Percentiles rank a stretch among this genome's conserved stretches.
phyloP scores from a whole-genome alignment of 2,888 invertebrate genomes.

The Dastarcus helophoroides region DNA sequence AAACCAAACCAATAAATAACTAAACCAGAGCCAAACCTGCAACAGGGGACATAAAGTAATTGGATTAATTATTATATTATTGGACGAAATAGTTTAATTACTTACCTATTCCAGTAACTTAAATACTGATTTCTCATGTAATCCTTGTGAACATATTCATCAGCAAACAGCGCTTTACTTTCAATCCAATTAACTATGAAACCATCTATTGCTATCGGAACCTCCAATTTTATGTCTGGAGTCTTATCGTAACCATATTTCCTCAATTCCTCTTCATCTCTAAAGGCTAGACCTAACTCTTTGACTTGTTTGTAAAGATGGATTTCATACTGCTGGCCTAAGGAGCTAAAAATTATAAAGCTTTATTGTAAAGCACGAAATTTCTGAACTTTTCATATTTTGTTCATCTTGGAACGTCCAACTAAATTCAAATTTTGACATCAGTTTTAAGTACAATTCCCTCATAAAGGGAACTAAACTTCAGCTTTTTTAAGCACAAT shows the following conservation, averaged over 20 bases:
- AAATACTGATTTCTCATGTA: slow-evolving; percentile 76
- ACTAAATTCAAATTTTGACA: too few species aligned
- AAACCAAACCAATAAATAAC: slow-evolving; percentile 96
- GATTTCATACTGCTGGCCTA: slow-evolving; percentile 80
- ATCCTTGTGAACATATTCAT: slow-evolving; percentile 64
- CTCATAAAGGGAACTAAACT: too few species aligned
- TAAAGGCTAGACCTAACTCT: slow-evolving; percentile 48
- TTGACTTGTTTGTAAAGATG: slow-evolving; percentile 53
- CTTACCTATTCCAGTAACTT: slow-evolving; percentile 75
- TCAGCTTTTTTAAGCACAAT: too few species aligned
- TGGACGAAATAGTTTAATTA: too few species aligned
- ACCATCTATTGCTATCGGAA: slow-evolving; percentile 78
- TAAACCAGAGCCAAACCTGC: slow-evolving; percentile 81
- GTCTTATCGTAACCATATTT: slow-evolving; percentile 87
- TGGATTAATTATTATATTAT: slow-evolving; percentile 11
- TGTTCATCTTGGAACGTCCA: too few species aligned
- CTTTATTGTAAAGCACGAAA: slow-evolving; percentile 2
- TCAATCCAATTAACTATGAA: slow-evolving; percentile 90
- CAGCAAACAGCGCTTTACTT: slow-evolving; percentile 92
- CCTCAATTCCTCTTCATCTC: slow-evolving; percentile 70
- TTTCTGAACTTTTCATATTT: too few species aligned
- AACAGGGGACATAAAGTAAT: too few species aligned
- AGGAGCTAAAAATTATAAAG: slow-evolving; percentile 42
- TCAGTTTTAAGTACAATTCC: too few species aligned
- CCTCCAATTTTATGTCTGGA: slow-evolving; percentile 82